These are phyloP conservation scores for Numenius arquata DNA, from an alignment of 2,113 vertebrate species.

Conservation along the genomic window DNA sequence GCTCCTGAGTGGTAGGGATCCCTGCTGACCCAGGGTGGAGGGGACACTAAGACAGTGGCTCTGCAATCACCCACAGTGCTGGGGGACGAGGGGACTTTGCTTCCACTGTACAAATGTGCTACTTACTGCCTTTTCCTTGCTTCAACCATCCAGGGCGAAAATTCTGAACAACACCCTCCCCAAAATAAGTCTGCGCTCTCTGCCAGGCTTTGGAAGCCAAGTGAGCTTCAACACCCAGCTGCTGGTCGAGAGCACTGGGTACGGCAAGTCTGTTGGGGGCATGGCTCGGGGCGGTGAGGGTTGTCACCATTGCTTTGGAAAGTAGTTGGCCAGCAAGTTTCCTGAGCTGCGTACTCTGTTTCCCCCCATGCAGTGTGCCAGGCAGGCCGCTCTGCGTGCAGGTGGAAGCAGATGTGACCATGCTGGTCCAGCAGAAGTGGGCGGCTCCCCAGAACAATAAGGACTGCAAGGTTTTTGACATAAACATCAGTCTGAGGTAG, in stretches of 20 bases:
- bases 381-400: not conserved
- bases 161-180: conserved; percentile 60
- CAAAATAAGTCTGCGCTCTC: conserved; percentile 33
- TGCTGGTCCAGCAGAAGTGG: not conserved
- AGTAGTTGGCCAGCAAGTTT: not conserved
- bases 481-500: conserved; percentile 42
- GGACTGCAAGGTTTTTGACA: conserved; percentile 44
- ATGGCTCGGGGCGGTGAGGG: accelerated
- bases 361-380: not conserved
- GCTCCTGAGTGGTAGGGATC: not conserved
- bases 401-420: conserved; percentile 39
- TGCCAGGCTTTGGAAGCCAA: conserved; percentile 58
- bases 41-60: accelerated
- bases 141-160: conserved; percentile 37
- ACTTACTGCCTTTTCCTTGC: not conserved
- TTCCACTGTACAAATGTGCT: accelerated
- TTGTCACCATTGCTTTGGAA: not conserved
- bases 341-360: not conserved
- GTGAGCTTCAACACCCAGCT: conserved; percentile 64
- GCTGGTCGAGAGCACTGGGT: conserved; percentile 53
- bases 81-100: not conserved
- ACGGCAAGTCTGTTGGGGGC: not conserved
- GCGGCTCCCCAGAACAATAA: not conserved
- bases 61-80: accelerated
- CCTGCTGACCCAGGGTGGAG: not conserved